A percentile compares a stretch with the other conserved stretches of the same genome.
These are phyloP conservation scores for Dendronephthya gigantea DNA, from an alignment of 64 coral and sea anemone species.

Conservation along the genomic window DNA sequence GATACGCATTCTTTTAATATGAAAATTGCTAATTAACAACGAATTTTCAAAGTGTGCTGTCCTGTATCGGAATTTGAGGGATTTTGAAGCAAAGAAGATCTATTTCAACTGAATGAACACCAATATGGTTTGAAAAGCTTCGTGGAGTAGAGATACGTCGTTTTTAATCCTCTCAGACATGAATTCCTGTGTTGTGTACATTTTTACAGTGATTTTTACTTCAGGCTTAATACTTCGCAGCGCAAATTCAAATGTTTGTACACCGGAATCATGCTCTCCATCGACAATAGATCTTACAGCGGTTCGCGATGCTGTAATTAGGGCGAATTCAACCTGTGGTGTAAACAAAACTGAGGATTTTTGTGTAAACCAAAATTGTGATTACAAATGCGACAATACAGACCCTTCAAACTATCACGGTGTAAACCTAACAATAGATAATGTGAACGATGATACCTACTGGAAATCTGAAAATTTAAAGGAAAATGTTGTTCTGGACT, in stretches of 20 bases:
- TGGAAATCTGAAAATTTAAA: not conserved
- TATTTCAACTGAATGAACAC: not conserved
- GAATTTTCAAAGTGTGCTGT: not conserved
- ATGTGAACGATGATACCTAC: not conserved
- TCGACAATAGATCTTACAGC: not conserved
- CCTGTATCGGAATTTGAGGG: constrained; percentile 1
- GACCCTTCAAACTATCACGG: not conserved
- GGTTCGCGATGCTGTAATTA: not conserved
- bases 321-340: not conserved
- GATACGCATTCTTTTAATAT: not conserved
- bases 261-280: not conserved
- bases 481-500: not conserved
- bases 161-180: not conserved
- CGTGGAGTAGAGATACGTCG: not conserved
- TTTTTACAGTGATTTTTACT: not conserved
- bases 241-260: not conserved
- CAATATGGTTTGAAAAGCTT: not conserved
- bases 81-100: not conserved
- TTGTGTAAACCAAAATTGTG: not conserved
- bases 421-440: not conserved
- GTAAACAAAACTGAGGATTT: not conserved
- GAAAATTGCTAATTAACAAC: not conserved
- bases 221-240: not conserved
- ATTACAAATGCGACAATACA: not conserved
- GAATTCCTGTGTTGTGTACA: not conserved